Evolutionary conservation across 2,888 invertebrate species (phyloP), one percentile per base, ranked within the genome.

Genomic region (Oscheius sp.): DNA sequence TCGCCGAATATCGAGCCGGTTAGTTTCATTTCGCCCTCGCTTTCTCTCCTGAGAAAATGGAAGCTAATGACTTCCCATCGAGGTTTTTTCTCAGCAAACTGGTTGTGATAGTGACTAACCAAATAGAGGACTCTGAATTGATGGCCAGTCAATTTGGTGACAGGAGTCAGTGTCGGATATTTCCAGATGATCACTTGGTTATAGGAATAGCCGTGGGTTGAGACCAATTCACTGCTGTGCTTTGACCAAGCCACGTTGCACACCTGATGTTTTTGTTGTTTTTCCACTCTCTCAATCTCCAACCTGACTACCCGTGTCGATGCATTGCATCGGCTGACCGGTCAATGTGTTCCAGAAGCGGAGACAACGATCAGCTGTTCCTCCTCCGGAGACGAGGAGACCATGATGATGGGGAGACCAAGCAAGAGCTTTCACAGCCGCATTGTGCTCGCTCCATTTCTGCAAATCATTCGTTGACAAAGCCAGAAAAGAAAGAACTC

Each of bases 391-490:
- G 0, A 96, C 96, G 72, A 97, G 88, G 61, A 97, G 89, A 0
- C 96, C 96, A 88, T 96, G 96, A 88, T 96, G 96, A 89, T 97
- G 96, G 0, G 97, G 96, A 1, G 96, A 96, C 97, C 97, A 97
- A 25, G 97, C 96, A 80, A 97, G 95, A 0, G 97, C 97, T 72
- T 86, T 98, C 10, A 96, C 96, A 0, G 96, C 97, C 0, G 97
- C 97, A 88, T 94, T 90, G 89, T 98, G 97, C 80, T 97, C 93
- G 0, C 55, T 34, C 55, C 55, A 55, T 17, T 55, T 55, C 48
- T 48, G 25, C 17, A 17, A 46, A 46, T 15, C 6, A 6, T 46
- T 46, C n/a, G 17, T 17, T 17, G 15, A 57, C 29, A 8, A 17
- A 12, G 27, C 5, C 2, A 4, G 50, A 27, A 23, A 17, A 42